Conservation (phyloP, 1,140 invertebrate species). For the Drosophila sulfurigaster region DNA sequence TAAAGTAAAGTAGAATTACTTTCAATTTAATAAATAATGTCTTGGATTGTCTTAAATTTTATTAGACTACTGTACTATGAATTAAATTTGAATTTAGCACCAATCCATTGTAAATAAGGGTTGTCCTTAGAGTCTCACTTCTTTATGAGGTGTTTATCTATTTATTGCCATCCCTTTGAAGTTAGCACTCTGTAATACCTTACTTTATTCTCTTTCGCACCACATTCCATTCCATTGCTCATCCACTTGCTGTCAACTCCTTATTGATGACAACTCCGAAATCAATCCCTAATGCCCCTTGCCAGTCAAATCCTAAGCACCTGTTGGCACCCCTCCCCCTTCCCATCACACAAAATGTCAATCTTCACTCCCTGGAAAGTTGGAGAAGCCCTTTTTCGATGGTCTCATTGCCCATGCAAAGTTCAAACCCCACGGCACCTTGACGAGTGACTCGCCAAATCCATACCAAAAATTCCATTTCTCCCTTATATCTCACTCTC, state of each 20-base stretch:
- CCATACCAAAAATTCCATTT: not conserved
- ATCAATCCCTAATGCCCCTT: constrained; percentile 27
- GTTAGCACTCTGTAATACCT: constrained; percentile 4
- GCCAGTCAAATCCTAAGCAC: constrained; percentile 47
- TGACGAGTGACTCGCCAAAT: constrained; percentile 37
- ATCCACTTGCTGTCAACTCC: constrained; percentile 68
- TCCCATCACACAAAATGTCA: not conserved
- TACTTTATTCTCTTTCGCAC: constrained; percentile 19
- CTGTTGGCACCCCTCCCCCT: constrained; percentile 47
- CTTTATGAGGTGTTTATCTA: not conserved
- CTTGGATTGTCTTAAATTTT: not conserved
- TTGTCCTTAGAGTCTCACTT: not conserved
- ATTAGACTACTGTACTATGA: not conserved
- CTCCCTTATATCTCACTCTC: not conserved
- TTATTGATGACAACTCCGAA: constrained; percentile 72
- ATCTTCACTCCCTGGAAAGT: constrained; percentile 3
- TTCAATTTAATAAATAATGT: too few relatives aligned
- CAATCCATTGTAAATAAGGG: not conserved
- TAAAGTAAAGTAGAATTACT: too few relatives aligned
- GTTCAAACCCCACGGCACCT: constrained; percentile 30
- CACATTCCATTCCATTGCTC: constrained; percentile 47
- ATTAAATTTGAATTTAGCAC: not conserved
- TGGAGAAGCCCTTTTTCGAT: constrained; percentile 10
- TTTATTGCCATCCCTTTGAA: not conserved
- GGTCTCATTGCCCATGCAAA: constrained; percentile 30